Conservation (phyloP, 2,888 invertebrate genomes). For the Tenthredo scrophulariae region DNA sequence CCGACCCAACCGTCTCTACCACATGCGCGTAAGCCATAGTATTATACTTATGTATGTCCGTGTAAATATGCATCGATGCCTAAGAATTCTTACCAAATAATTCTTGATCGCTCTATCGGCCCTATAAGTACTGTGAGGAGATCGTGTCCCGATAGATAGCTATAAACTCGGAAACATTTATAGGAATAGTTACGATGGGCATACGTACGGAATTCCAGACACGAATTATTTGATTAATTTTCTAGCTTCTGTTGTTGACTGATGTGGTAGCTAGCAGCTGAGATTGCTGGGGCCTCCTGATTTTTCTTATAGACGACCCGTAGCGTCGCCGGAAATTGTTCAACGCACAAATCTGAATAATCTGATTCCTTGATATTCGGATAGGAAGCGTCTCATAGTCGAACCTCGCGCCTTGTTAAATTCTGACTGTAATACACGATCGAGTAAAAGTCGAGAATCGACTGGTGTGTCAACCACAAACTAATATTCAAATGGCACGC, state of each 20-base stretch:
- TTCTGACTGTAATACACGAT: slow-evolving; percentile 2
- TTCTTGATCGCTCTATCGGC: neutral
- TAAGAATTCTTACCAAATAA: neutral
- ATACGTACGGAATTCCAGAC: neutral
- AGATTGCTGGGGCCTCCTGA: neutral
- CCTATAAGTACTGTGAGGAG: neutral
- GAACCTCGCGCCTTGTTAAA: slow-evolving; percentile 12
- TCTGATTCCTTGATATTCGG: slow-evolving; percentile 23
- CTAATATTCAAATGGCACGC: slow-evolving; percentile 30
- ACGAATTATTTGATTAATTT: slow-evolving; percentile 1
- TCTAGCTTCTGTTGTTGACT: neutral
- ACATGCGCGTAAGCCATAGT: neutral
- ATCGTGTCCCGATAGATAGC: slow-evolving; percentile 7
- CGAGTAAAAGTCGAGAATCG: neutral
- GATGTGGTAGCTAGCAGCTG: neutral
- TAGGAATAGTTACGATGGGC: neutral
- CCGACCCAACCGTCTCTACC: slow-evolving; percentile 42
- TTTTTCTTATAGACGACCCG: neutral
- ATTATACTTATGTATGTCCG: neutral
- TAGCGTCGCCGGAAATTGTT: slow-evolving; percentile 39
- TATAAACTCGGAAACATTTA: slow-evolving; percentile 17
- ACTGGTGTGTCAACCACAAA: neutral
- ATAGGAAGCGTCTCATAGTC: neutral
- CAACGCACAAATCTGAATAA: slow-evolving; percentile 13
- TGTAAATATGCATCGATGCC: slow-evolving; percentile 8